Base-by-base conservation (phyloP, 1,140 invertebrate species). In the Procambarus virginalis region DNA sequence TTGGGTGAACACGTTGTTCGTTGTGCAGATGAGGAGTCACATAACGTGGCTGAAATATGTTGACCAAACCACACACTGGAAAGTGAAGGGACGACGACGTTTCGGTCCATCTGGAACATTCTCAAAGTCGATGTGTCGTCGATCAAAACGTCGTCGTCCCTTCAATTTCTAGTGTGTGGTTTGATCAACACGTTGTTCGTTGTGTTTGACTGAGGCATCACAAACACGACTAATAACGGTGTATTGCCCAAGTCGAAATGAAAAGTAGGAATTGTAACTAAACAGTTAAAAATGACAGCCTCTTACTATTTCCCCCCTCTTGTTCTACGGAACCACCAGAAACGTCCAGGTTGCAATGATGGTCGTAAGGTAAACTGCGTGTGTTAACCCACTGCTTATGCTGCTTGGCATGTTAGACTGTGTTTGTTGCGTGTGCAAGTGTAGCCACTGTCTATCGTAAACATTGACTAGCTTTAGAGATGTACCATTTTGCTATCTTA, bases 301-400 rank as follows among this genome's bases (percentile, higher is more conserved):
- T 80, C 64, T 87, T 46, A 79, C 64, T 73, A 60, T 87, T 51
- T 81, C 86, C 86, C 51, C 77, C 64, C 64, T 64, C 81, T 48
- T 87, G 78, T 87, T 87, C 86, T 80, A 68, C 64, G 77, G 78
- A 78, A 81, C 78, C 86, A 80, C 86, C 86, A 87, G 86, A 87
- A 87, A 80, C 86, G 86, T 78, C 86, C 86, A 70, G 86, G 86
- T 87, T 87, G 86, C 78, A 87, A 87, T 87, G 86, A 80, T 87
- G 86, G 86, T 87, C 86, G 51, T 81, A 79, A 87, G 86, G 86
- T 87, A 87, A 87, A 80, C 86, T 75, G 77, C 86, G 73, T 48
- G 48, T 70, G 48, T 80, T 81, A 49, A 68, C 58, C 86, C 70
- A 68, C 64, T 87, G 78, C 78, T 87, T 46, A 73, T 87, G 64